Percentiles rank a stretch among this genome's conserved stretches.
Conservation (phyloP, 2,113 vertebrate genomes). For the Hepsetus odoe region DNA sequence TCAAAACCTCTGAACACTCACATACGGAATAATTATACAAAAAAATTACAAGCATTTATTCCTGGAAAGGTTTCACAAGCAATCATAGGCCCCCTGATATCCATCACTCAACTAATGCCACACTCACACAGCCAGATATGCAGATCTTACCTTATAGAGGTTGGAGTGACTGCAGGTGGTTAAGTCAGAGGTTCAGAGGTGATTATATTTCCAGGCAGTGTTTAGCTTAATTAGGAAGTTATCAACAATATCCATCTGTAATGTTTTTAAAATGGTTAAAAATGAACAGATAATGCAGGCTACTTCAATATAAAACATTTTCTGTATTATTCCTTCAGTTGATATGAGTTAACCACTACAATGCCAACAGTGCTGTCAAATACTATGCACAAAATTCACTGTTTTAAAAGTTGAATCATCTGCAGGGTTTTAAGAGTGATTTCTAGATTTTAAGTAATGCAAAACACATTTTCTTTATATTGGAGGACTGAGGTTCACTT, state of each 20-base stretch:
- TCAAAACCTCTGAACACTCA: constrained; percentile 40
- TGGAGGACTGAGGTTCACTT: too few relatives aligned
- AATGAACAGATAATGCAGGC: too few relatives aligned
- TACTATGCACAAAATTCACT: too few relatives aligned
- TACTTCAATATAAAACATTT: too few relatives aligned
- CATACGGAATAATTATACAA: constrained; percentile 63
- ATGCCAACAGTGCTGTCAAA: too few relatives aligned
- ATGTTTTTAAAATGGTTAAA: neutral
- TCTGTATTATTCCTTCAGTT: too few relatives aligned
- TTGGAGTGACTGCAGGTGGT: neutral
- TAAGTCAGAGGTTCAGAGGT: neutral
- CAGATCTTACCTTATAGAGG: constrained; percentile 46
- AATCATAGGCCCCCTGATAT: constrained; percentile 53
- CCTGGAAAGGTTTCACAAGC: constrained; percentile 58
- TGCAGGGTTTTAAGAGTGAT: too few relatives aligned
- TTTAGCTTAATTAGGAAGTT: neutral
- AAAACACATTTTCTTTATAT: too few relatives aligned
- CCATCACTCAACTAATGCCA: constrained; percentile 51
- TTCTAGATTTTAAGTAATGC: too few relatives aligned
- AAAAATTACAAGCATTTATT: constrained; percentile 55
- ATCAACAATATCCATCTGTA: neutral
- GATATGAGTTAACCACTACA: too few relatives aligned
- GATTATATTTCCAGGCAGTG: neutral
- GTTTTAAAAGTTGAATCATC: too few relatives aligned
- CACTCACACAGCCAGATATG: constrained; percentile 38